Percentiles rank a stretch among this genome's conserved stretches.
These are phyloP conservation scores for Bubo blakistoni DNA, from an alignment of 2,113 vertebrate species.

Conservation along the genomic window DNA sequence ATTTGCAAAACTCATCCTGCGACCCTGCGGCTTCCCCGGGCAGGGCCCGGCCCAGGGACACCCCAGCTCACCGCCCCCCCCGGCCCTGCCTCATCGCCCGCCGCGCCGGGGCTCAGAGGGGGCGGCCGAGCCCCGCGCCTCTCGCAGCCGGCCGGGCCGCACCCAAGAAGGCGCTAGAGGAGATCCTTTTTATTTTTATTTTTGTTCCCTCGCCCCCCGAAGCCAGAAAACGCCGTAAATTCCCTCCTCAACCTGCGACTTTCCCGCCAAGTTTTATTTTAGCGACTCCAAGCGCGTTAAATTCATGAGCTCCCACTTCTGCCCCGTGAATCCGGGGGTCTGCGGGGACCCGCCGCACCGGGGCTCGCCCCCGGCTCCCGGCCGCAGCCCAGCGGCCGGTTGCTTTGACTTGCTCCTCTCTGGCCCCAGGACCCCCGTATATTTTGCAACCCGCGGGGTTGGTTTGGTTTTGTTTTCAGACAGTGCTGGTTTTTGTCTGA, in stretches of 20 bases:
- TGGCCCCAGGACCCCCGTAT: too few relatives aligned
- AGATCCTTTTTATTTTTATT: too few relatives aligned
- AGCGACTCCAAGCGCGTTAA: background rate
- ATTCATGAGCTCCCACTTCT: background rate
- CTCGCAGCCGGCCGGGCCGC: background rate
- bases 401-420: background rate
- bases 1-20: background rate
- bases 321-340: background rate
- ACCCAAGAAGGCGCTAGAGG: background rate
- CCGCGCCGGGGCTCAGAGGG: background rate
- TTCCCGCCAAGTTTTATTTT: background rate
- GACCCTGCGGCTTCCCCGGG: background rate
- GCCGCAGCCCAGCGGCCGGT: background rate
- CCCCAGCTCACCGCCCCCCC: background rate
- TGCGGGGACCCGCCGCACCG: background rate
- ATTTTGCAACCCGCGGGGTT: background rate
- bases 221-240: background rate
- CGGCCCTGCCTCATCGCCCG: background rate
- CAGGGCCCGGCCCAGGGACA: background rate
- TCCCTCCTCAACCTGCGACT: background rate
- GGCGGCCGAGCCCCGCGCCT: background rate
- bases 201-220: rapidly evolving
- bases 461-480: background rate
- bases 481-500: background rate
- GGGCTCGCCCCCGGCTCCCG: background rate